Evolutionary conservation across 2,888 invertebrate species (phyloP), one percentile per base, ranked within the genome.

Genomic region (Oligia fasciuncula): DNA sequence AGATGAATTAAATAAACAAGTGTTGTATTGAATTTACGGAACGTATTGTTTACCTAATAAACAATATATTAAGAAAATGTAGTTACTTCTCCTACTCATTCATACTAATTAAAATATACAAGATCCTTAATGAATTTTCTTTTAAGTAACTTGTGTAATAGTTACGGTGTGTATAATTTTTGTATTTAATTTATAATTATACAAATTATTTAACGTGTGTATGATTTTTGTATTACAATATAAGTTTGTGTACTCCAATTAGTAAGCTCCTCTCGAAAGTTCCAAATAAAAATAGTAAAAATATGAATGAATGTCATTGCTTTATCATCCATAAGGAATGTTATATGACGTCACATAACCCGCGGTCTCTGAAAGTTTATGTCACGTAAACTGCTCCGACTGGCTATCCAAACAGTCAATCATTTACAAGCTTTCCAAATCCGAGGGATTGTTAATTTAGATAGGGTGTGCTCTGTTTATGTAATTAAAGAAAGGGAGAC

Each of bases 271-370:
- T 80, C 19, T 76, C 43, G 8, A 65, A 87, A 87, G 84, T 76
- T 85, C 84, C 87, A 86, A 68, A 86, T 71, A 73, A 62, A 57
- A 82, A 77, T 63, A 57, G 62, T 43, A 62, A 66, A 69, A 77
- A 81, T 85, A 80, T 85, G 81, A 81, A 84, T 72, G 69, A 81
- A 66, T 85, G 57, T 73, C 81, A 79, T 80, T 78, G 85, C 74
- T 87, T 74, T 78, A 75, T 81, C 79, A 77, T 81, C 66, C 69
- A 71, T 76, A 80, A 62, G 75, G 72, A 79, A 83, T 77, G 57
- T 86, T 80, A 65, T 79, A 68, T 81, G 73, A 76, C 67, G 80
- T 79, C 87, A 85, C 63, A 40, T 11, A 19, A 13, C 51, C 29
- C 9, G 40, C 19, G 46, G 40, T 46, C 17, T 51, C 29, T 73